A percentile compares a stretch with the other conserved stretches of the same genome.
These are phyloP conservation scores for Eudemis profundana DNA, from an alignment of 2,888 invertebrate genomes.

Conservation along the genomic window DNA sequence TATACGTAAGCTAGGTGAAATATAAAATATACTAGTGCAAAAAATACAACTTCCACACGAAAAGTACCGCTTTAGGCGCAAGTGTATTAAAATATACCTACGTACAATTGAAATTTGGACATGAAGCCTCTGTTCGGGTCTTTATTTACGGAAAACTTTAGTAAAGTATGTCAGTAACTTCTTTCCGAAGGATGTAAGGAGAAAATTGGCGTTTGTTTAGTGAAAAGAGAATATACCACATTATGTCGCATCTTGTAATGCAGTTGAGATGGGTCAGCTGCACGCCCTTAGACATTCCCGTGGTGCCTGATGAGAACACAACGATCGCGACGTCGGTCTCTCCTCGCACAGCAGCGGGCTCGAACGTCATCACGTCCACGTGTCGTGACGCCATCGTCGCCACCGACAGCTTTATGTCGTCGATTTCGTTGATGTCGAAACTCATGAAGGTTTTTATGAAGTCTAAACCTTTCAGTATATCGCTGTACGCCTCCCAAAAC, in stretches of 20 bases:
- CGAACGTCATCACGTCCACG: not conserved
- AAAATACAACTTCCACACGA: too few species aligned
- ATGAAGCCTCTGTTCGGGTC: too few species aligned
- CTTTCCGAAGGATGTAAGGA: too few species aligned
- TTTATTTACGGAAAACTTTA: too few species aligned
- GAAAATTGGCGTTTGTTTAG: too few species aligned
- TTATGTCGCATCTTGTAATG: not conserved
- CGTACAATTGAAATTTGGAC: too few species aligned
- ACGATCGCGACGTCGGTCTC: not conserved
- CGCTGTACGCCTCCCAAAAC: not conserved
- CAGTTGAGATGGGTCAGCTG: constrained; percentile 1
- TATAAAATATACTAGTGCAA: too few species aligned
- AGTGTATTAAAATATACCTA: too few species aligned
- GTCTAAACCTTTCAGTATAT: not conserved
- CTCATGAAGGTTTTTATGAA: not conserved
- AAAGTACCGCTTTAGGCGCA: too few species aligned
- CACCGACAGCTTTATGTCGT: not conserved
- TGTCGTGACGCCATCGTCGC: not conserved
- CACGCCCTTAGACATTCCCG: constrained; percentile 3
- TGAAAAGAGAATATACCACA: too few species aligned
- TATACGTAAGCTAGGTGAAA: too few species aligned
- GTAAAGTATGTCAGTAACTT: too few species aligned
- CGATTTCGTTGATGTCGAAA: not conserved
- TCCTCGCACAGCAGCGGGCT: not conserved
- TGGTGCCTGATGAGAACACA: constrained; percentile 12